Conservation (phyloP, 1,140 invertebrate species). For the Atta colombica region DNA sequence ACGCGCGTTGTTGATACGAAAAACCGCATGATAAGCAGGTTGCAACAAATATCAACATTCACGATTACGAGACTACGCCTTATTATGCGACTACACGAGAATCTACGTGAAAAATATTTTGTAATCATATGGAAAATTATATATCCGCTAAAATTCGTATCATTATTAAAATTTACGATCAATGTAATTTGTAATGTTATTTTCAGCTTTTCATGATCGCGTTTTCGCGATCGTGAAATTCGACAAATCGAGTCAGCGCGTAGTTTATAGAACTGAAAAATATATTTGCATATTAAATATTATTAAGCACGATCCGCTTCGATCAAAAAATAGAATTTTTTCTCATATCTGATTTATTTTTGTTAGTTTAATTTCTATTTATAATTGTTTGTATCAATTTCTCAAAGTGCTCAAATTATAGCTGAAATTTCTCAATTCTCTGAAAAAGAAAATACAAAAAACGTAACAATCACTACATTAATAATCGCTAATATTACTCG, state of each 20-base stretch:
- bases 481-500: background rate
- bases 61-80: background rate
- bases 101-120: background rate
- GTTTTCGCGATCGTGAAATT: no score
- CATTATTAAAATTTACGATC: no score
- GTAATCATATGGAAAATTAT: background rate
- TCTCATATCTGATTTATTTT: no score
- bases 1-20: background rate
- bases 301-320: no score
- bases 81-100: constrained; percentile 13
- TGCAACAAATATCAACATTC: constrained; percentile 30
- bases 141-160: background rate
- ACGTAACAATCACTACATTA: background rate
- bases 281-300: no score
- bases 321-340: no score
- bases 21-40: constrained; percentile 20
- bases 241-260: no score
- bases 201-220: no score
- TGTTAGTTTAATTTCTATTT: no score
- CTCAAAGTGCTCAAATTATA: background rate
- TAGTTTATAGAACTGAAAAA: no score
- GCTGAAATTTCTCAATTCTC: background rate
- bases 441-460: background rate
- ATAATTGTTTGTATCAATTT: background rate
- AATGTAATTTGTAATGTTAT: no score